Conservation (phyloP, 1,140 invertebrate species). For the Lepidurus arcticus region DNA sequence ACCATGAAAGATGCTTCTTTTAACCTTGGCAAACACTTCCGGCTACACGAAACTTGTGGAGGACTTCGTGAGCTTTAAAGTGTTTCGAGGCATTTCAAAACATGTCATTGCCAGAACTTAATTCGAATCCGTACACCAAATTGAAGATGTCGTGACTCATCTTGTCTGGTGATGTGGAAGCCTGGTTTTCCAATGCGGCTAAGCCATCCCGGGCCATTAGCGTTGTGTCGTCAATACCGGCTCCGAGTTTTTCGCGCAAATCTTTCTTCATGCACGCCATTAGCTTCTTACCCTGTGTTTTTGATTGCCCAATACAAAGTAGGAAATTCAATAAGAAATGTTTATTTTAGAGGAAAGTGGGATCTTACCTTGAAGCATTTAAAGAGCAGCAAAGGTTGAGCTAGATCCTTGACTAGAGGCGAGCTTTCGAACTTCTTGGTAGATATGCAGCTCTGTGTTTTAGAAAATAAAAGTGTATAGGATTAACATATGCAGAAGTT, state of each 20-base stretch:
- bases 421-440: constrained; percentile 8
- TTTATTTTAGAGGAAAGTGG: background rate
- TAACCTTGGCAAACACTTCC: background rate
- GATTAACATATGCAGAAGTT: background rate
- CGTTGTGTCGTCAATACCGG: background rate
- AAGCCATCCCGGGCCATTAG: constrained; percentile 9
- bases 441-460: constrained; percentile 25
- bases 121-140: constrained; percentile 27
- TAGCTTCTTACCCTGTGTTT: constrained; percentile 23
- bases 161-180: background rate
- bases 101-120: constrained; percentile 23
- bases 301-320: background rate
- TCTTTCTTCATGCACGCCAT: constrained; percentile 31
- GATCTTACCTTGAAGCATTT: constrained; percentile 23
- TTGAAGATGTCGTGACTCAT: constrained; percentile 24
- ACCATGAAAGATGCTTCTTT: background rate
- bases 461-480: background rate
- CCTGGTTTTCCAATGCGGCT: constrained; percentile 7
- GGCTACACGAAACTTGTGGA: background rate
- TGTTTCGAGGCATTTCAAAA: background rate
- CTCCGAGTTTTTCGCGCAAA: constrained; percentile 21
- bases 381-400: background rate
- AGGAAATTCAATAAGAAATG: background rate
- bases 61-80: background rate
- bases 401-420: constrained; percentile 23